phyloP scores from a whole-genome alignment of 2,797 vertebrate species.

The Coranthus polyacanthus region DNA sequence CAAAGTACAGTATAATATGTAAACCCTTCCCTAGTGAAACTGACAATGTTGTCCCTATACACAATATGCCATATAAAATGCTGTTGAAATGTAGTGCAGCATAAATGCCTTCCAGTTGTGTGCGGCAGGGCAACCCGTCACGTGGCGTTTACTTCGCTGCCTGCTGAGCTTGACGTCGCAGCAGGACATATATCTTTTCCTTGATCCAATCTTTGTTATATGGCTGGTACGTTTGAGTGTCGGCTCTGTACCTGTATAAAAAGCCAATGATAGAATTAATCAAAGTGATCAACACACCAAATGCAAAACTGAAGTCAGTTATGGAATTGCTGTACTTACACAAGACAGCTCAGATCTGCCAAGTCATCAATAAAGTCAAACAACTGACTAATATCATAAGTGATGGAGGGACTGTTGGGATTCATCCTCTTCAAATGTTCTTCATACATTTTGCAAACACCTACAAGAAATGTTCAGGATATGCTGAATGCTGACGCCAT shows the following conservation, averaged over 20 bases:
- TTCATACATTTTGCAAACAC: conserved; percentile 99
- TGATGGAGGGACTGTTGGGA: conserved; percentile 98
- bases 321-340: conserved; percentile 89
- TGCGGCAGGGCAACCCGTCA: conserved; percentile 41
- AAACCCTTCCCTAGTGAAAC: conserved; percentile 41
- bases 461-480: conserved; percentile 74
- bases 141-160: conserved; percentile 87
- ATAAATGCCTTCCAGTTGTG: conserved; percentile 42
- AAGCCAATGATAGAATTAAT: background rate
- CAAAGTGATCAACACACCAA: background rate
- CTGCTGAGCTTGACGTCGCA: conserved; percentile 97
- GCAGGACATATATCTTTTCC: conserved; percentile 97
- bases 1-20: conserved; percentile 25
- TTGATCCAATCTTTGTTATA: conserved; percentile 99
- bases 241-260: conserved; percentile 92
- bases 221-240: conserved; percentile 98
- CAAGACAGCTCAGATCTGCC: conserved; percentile 98
- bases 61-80: conserved; percentile 34
- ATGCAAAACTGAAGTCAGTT: background rate
- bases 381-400: conserved; percentile 98
- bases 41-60: conserved; percentile 38
- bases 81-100: conserved; percentile 35
- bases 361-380: conserved; percentile 99
- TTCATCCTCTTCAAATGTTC: conserved; percentile 99
- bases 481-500: conserved; percentile 15